phyloP scores from a whole-genome alignment of 2,113 vertebrate genomes.

The Melanerpes aurifrons region DNA sequence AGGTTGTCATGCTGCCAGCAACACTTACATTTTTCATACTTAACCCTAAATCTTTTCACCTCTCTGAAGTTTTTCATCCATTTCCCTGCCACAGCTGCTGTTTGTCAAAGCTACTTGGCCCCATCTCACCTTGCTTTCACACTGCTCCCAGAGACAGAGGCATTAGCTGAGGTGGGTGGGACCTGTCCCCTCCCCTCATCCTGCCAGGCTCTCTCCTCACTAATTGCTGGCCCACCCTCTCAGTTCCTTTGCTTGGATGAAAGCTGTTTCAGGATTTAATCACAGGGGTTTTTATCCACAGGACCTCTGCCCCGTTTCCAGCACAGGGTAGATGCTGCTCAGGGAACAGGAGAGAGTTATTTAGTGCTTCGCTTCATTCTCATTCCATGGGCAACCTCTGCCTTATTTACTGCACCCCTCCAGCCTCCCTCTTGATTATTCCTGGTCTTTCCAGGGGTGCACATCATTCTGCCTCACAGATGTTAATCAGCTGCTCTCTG shows the following conservation, averaged over 20 bases:
- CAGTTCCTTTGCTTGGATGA: neutral
- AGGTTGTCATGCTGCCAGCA: neutral
- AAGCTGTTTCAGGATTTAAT: neutral
- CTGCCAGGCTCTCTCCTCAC: neutral
- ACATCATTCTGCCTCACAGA: neutral
- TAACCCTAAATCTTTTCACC: slow-evolving; percentile 16
- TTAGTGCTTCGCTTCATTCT: neutral
- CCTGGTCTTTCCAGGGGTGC: neutral
- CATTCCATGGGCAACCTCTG: neutral
- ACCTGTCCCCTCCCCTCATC: neutral
- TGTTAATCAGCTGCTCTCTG: neutral
- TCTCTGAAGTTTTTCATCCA: neutral
- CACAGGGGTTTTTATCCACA: neutral
- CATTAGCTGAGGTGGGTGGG: neutral
- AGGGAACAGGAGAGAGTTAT: neutral
- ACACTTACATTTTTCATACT: slow-evolving; percentile 12
- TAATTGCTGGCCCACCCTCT: neutral
- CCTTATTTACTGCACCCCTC: neutral
- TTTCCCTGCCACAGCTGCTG: neutral
- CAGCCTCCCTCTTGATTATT: neutral
- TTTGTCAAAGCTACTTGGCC: neutral
- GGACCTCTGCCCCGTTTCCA: neutral
- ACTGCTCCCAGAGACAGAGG: neutral
- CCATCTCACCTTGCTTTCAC: neutral
- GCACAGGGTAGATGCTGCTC: neutral